Evolutionary conservation across 1,140 invertebrate genomes (phyloP).

Genomic region (Philaenus spumarius): DNA sequence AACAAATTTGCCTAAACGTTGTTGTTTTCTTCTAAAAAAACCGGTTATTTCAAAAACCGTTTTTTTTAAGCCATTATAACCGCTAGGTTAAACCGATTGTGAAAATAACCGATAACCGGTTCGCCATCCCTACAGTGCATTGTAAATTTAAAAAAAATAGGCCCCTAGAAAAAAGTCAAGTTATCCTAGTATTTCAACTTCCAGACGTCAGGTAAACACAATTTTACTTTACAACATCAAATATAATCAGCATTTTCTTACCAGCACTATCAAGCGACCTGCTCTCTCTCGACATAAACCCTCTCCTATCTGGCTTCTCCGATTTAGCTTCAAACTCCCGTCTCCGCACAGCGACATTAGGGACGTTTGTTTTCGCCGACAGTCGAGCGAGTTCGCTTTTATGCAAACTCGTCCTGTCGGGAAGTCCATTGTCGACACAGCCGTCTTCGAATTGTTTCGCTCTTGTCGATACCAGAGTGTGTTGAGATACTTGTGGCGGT

Average conservation of each 20-base stretch:
- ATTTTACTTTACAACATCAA: no score
- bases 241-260: constrained; percentile 25
- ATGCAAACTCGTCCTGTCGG: constrained; percentile 56
- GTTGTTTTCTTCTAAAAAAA: no score
- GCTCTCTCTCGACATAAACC: constrained; percentile 34
- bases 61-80: no score
- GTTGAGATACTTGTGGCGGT: constrained; percentile 20
- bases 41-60: no score
- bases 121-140: no score
- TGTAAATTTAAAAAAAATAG: no score
- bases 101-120: no score
- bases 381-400: constrained; percentile 64
- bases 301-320: constrained; percentile 26
- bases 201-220: no score
- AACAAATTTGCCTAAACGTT: no score
- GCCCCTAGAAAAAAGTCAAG: no score
- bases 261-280: constrained; percentile 42
- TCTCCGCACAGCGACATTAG: constrained; percentile 64
- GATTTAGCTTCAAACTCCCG: constrained; percentile 60
- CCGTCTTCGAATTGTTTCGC: constrained; percentile 65
- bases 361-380: constrained; percentile 57
- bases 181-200: no score
- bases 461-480: constrained; percentile 52
- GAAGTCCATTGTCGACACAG: constrained; percentile 45
- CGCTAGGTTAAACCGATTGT: no score